Conservation (phyloP, 1,140 invertebrate species). For the Drosophila elegans region DNA sequence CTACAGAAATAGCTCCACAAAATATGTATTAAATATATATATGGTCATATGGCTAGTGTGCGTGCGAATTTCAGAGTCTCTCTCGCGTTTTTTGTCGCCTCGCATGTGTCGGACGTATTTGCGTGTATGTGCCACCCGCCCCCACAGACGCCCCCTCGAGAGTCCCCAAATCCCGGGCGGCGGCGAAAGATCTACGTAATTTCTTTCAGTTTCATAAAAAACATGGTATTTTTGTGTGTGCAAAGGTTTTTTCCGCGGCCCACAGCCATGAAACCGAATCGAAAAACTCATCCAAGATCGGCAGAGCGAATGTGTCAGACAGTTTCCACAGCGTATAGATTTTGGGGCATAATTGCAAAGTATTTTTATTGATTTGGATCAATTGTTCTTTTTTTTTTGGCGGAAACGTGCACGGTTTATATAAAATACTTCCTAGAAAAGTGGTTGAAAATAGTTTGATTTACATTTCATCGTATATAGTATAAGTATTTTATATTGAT, state of each 20-base stretch:
- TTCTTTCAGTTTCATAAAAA: conserved; percentile 42
- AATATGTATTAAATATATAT: conserved; percentile 7
- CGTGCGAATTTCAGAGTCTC: conserved; percentile 32
- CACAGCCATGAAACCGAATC: conserved; percentile 25
- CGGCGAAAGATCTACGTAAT: conserved; percentile 74
- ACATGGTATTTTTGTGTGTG: conserved; percentile 13
- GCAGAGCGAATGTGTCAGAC: conserved; percentile 1
- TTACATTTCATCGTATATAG: too few relatives aligned
- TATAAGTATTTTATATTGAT: too few relatives aligned
- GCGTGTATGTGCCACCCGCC: conserved; percentile 9
- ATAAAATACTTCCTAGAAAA: too few relatives aligned
- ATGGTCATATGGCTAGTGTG: conserved; percentile 6
- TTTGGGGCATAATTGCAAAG: neutral
- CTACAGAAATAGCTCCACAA: conserved; percentile 58
- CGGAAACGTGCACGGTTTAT: too few relatives aligned
- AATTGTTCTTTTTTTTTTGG: too few relatives aligned
- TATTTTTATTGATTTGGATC: neutral
- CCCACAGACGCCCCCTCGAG: neutral
- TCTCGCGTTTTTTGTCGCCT: conserved; percentile 21
- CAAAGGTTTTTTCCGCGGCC: conserved; percentile 44
- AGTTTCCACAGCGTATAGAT: neutral
- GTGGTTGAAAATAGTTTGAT: too few relatives aligned
- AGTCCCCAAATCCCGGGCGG: conserved; percentile 7
- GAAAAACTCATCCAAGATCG: conserved; percentile 25
- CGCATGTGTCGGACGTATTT: conserved; percentile 15